Conservation (phyloP, 1,140 invertebrate species). For the Andrena cerasifolii region DNA sequence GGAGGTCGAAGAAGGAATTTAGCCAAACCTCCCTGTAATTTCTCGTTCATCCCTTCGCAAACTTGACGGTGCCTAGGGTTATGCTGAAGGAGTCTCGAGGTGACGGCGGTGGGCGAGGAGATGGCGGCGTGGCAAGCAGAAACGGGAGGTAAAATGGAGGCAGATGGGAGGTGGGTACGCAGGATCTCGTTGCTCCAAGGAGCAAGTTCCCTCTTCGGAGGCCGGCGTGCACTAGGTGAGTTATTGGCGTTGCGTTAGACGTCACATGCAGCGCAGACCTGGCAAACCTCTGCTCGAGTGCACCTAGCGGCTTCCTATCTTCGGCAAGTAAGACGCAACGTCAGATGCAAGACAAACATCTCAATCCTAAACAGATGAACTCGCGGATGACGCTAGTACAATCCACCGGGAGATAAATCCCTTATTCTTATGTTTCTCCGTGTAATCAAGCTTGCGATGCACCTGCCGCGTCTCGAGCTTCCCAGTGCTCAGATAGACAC, state of each 20-base stretch:
- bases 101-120: constrained; percentile 40
- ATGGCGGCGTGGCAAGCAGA: constrained; percentile 7
- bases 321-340: constrained; percentile 65
- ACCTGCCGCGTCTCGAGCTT: not conserved
- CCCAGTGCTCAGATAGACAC: not conserved
- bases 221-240: constrained; percentile 60
- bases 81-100: constrained; percentile 59
- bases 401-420: not conserved
- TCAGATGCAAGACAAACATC: constrained; percentile 69
- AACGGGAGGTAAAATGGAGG: not conserved
- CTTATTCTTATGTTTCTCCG: not conserved
- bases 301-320: constrained; percentile 50
- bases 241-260: constrained; percentile 72
- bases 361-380: constrained; percentile 60
- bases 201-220: constrained; percentile 57
- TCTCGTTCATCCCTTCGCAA: constrained; percentile 69
- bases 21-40: constrained; percentile 70
- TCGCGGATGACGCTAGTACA: constrained; percentile 28
- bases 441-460: not conserved
- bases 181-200: constrained; percentile 44
- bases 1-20: constrained; percentile 66
- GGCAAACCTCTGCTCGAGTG: constrained; percentile 61
- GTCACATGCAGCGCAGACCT: constrained; percentile 65
- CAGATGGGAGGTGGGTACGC: constrained; percentile 6
- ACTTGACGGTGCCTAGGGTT: constrained; percentile 67